A percentile compares a stretch with the other conserved stretches of the same genome.
These are phyloP conservation scores for Scopus umbretta DNA, from an alignment of 2,113 vertebrate genomes.

Conservation along the genomic window DNA sequence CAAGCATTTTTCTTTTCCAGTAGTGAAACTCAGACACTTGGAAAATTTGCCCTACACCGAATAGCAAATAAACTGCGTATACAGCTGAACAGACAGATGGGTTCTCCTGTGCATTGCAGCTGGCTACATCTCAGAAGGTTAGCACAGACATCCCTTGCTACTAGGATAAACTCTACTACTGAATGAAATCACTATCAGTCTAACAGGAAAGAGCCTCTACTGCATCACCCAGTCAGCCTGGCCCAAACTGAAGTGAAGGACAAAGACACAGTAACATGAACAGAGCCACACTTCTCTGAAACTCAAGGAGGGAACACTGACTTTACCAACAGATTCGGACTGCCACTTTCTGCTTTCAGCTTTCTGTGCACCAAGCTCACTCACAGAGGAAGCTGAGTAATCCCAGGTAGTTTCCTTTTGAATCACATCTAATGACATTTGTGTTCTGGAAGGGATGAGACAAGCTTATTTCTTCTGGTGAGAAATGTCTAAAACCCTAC, in stretches of 20 bases:
- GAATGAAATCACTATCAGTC: neutral
- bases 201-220: neutral
- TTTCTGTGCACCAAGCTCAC: neutral
- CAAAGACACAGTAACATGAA: neutral
- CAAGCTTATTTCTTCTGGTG: neutral
- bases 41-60: neutral
- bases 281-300: neutral
- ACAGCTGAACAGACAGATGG: neutral
- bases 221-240: neutral
- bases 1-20: neutral
- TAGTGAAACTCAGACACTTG: neutral
- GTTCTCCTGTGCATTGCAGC: neutral
- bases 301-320: neutral
- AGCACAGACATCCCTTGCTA: neutral
- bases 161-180: neutral
- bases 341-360: neutral
- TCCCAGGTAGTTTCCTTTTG: conserved; percentile 42
- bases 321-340: neutral
- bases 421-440: neutral
- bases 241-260: neutral
- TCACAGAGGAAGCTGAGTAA: conserved; percentile 41
- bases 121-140: neutral
- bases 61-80: neutral
- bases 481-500: neutral
- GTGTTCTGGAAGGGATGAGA: neutral